phyloP scores from a whole-genome alignment of 2,888 invertebrate genomes.

The Drosophila glabriapex region DNA sequence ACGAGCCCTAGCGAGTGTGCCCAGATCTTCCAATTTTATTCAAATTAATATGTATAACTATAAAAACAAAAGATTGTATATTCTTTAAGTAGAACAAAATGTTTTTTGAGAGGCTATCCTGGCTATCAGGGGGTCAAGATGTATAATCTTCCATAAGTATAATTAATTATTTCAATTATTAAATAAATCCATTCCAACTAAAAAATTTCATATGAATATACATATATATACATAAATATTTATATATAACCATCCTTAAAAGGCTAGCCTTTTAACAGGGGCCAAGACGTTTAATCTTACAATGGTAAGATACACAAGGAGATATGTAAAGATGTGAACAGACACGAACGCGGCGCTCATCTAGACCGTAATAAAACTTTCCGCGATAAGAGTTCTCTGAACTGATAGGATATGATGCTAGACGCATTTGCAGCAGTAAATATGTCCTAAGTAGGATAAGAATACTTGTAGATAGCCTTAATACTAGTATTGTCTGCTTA shows the following conservation, averaged over 20 bases:
- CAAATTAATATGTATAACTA: not conserved
- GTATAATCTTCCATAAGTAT: too few relatives aligned
- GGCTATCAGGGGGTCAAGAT: too few relatives aligned
- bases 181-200: too few relatives aligned
- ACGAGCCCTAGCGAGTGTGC: conserved; percentile 17
- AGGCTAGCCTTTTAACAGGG: too few relatives aligned
- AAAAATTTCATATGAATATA: not conserved
- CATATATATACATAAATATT: not conserved
- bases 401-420: not conserved
- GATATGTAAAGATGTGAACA: not conserved
- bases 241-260: too few relatives aligned
- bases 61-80: not conserved
- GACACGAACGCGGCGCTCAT: not conserved
- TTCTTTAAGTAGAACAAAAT: not conserved
- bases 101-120: not conserved
- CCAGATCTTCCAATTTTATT: not conserved
- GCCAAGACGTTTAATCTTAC: too few relatives aligned
- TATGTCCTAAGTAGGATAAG: not conserved
- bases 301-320: not conserved
- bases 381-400: not conserved
- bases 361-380: not conserved
- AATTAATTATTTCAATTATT: not conserved
- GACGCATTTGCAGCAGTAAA: not conserved
- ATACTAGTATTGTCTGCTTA: too few relatives aligned
- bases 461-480: not conserved